Evolutionary conservation across 1,140 invertebrate genomes (phyloP), one percentile per base, ranked within the genome.

Genomic region (Heliconius congener): DNA sequence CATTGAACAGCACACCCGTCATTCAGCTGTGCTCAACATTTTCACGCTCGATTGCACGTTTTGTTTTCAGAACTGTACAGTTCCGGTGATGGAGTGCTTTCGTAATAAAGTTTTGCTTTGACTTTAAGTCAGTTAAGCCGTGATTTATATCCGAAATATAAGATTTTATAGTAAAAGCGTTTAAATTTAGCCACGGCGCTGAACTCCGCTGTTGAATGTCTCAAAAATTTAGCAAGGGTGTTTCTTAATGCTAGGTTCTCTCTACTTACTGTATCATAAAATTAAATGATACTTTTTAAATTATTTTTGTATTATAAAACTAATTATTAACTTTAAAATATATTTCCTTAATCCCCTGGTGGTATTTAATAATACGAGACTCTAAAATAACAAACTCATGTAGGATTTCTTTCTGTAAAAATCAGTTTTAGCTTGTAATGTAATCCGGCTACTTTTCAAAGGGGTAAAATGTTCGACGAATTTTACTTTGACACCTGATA

Each of bases 1-100:
- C 16, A 50, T 18, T 11, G 34, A 37, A 34, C 46, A 46, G 55
- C 77, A 81, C 74, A 75, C 77, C 80, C 78, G 76, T 72, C 23
- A 75, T 77, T 74, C 80, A 79, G 81, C 76, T 79, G 81, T 82
- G 77, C 71, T 71, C 79, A 80, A 83, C 78, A 42, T 78, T 85
- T 82, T 81, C 79, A 76, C 82, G 83, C 70, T 74, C 75, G 76
- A 85, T 81, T 74, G 78, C 78, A 19, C 73, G 75, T 78, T 72
- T 74, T 77, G 70, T 81, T 78, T 77, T 76, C 66, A 57, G 76
- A 79, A 74, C 73, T 66, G 73, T 80, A 82, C 55, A 70, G 76
- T 77, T 82, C 77, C 71, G 73, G 72, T 74, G 70, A 81, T 74
- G 72, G 72, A 76, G 57, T 80, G 18, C 52, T 78, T 71, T 79